phyloP scores from a whole-genome alignment of 2,888 invertebrate genomes.

The Biston betularia region DNA sequence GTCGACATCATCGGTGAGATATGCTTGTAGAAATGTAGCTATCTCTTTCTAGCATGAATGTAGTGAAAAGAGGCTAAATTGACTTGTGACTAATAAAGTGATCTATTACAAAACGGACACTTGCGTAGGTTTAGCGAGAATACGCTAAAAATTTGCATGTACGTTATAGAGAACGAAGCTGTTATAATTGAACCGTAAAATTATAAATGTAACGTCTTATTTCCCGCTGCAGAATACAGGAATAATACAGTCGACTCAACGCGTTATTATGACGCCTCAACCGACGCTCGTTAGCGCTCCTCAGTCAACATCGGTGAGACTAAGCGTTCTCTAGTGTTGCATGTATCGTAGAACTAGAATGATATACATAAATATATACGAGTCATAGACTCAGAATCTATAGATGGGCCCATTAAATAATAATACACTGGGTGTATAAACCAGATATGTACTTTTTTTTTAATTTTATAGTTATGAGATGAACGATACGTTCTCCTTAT shows the following conservation, averaged over 20 bases:
- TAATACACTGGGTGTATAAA: too few species aligned
- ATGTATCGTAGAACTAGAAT: conserved; percentile 11
- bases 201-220: conserved; percentile 17
- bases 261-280: conserved; percentile 24
- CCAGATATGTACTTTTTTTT: too few species aligned
- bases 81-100: background rate
- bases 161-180: background rate
- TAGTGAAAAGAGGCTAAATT: conserved; percentile 6
- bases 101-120: background rate
- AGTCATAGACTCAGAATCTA: too few species aligned
- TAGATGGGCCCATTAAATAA: too few species aligned
- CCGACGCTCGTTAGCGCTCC: conserved; percentile 21
- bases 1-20: conserved; percentile 19
- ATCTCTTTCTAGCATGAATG: conserved; percentile 11
- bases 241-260: conserved; percentile 31
- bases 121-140: background rate
- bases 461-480: too few species aligned
- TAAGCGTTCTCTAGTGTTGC: conserved; percentile 3
- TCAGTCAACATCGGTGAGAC: conserved; percentile 31
- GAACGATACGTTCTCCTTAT: too few species aligned
- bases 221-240: conserved; percentile 32
- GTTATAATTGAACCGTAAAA: background rate
- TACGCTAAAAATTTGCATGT: background rate
- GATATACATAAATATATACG: too few species aligned
- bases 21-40: conserved; percentile 4